Evolutionary conservation across 2,888 invertebrate species (phyloP), one percentile per base, ranked within the genome.

Genomic region (Dynastes grantii): DNA sequence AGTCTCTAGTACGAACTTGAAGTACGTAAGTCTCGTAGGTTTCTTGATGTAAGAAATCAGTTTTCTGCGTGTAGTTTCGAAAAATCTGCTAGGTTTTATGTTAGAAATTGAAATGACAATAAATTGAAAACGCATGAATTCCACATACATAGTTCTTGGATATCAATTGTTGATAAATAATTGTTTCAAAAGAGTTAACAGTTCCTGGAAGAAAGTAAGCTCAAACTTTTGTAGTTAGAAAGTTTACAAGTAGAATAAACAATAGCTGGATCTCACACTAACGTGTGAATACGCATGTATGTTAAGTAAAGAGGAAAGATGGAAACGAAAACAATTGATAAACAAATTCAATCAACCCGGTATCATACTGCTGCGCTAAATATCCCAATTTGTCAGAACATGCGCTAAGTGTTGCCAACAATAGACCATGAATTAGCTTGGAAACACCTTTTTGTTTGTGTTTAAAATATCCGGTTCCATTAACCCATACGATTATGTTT

Each of bases 401-500:
- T 8, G 58, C 71, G 37, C 22, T 55, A 73, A 58, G 40, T 73
- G 55, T 73, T 73, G 27, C 11, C 58, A 73, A 73, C 40, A 73
- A 73, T 58, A 37, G 37, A 11, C 22, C 58, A 37, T 16, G 58
- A 73, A 73, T 58, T 58, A 73, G 55, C 27, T 45, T 58, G 58
- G 16, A 73, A 73, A 58, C 58, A 73, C 40, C 58, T 58, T 73
- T 73, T 58, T 58, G 53, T 55, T 73, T 73, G 73, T 37, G 40
- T 58, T 73, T 58, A 40, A 58, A 58, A 73, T 58, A 58, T 73
- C 40, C 73, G 51, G 73, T 58, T 58, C 58, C 73, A 73, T 73
- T 73, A 73, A 73, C 73, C 22, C 37, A 11, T 73, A 40, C 73
- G 73, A 73, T 73, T 73, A 61, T 73, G 73, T 73, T 58, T 73